A percentile compares a stretch with the other conserved stretches of the same genome.
Evolutionary conservation across 2,113 vertebrate species (phyloP).

Genomic region (Parus major): DNA sequence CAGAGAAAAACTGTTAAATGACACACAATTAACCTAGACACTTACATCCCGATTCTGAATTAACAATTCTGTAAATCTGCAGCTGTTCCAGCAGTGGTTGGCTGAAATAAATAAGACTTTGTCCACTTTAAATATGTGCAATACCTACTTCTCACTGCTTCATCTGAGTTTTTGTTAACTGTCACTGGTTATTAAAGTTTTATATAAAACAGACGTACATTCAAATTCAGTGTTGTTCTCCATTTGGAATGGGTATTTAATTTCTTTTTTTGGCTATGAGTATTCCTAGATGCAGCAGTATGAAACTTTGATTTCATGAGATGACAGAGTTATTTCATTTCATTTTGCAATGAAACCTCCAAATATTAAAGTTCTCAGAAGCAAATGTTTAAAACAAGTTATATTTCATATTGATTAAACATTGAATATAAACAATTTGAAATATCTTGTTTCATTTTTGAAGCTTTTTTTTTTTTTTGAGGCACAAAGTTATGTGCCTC

Average conservation of each 20-base stretch:
- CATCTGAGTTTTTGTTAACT: conserved; percentile 5
- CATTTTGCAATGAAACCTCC: background rate
- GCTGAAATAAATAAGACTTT: background rate
- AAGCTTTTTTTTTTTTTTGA: background rate
- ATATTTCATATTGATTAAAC: conserved; percentile 1
- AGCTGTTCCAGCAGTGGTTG: background rate
- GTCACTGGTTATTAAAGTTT: background rate
- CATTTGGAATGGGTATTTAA: background rate
- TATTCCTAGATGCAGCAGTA: background rate
- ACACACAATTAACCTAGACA: background rate
- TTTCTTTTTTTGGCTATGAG: background rate
- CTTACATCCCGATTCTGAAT: background rate
- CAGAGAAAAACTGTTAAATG: background rate
- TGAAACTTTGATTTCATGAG: conserved; percentile 4
- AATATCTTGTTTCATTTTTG: background rate
- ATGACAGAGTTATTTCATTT: conserved; percentile 2
- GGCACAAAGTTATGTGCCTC: background rate
- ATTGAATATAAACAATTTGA: background rate
- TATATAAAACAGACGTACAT: background rate
- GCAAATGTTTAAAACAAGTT: background rate
- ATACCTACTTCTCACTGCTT: background rate
- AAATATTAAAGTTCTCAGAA: background rate
- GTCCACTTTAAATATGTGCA: background rate
- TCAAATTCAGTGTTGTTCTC: background rate
- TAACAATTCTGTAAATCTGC: background rate